Base-by-base conservation (phyloP, 2,888 invertebrate species). In the Boloria selene region DNA sequence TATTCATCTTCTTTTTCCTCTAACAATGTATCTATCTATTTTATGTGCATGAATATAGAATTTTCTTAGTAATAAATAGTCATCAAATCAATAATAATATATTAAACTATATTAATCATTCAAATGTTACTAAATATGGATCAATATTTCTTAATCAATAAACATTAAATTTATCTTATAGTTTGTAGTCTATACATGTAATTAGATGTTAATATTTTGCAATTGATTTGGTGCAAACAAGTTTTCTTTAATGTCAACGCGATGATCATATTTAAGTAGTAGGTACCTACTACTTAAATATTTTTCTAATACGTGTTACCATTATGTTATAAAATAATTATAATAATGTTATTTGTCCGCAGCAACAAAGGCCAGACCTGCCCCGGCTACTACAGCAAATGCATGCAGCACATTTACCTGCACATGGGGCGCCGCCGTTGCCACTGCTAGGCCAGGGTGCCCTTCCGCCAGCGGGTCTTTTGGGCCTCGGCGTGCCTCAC, bases 361-460 rank as follows among this genome's bases (percentile, higher is more conserved):
- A 97, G 96, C 96, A 96, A 95, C 97, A 96, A 92, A 94, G 96
- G 88, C 96, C 96, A 67, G 96, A 97, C 85, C 91, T 97, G 77
- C 96, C 96, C 44, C 94, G 96, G 86, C 87, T 96, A 72, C 93
- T 97, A 87, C 98, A 98, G 90, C 98, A 98, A 91, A 97, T 98
- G 97, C 98, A 98, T 86, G 97, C 97, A 45, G 97, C 97, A 78
- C 97, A 97, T 88, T 83, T 94, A 68, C 95, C 97, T 74, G 93
- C 95, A 66, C 95, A 95, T 68, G 94, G 95, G 54, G 95, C 96
- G 61, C 95, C 95, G 51, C 95, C 96, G 55, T 94, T 96, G 79
- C 93, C 88, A 61, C 87, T 88, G 68, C 87, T 87, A 68, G 93
- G 88, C 68, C 93, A 89, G 77, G 93, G 87, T 52, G 90, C 86